Percentiles rank a stretch among this genome's conserved stretches.
These are phyloP conservation scores for Acronicta psi DNA, from an alignment of 2,888 invertebrate genomes.

Conservation along the genomic window DNA sequence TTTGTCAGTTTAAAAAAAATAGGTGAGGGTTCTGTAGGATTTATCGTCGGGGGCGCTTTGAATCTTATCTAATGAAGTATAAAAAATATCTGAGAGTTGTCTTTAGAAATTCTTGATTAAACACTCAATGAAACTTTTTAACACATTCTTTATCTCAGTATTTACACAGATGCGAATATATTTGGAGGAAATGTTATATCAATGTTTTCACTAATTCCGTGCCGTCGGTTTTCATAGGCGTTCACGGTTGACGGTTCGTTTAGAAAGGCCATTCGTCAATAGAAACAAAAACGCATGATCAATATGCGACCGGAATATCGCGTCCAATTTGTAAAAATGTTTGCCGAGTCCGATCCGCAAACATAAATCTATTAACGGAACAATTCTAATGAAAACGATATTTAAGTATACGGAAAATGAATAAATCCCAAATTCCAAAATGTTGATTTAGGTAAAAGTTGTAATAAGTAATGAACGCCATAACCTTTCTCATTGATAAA, in stretches of 20 bases:
- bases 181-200: neutral
- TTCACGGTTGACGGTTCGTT: conserved; percentile 14
- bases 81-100: conserved; percentile 13
- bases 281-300: conserved; percentile 32
- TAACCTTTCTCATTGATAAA: conserved; percentile 15
- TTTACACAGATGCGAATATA: conserved; percentile 6
- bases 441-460: conserved; percentile 15
- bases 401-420: conserved; percentile 11
- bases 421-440: conserved; percentile 15
- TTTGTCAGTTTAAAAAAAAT: conserved; percentile 27
- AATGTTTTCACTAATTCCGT: conserved; percentile 19
- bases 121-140: conserved; percentile 12
- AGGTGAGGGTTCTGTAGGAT: conserved; percentile 3
- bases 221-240: conserved; percentile 12
- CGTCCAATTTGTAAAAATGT: conserved; percentile 50
- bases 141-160: neutral
- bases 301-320: conserved; percentile 20
- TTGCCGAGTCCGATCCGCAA: conserved; percentile 28
- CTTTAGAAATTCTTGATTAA: conserved; percentile 4
- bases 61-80: conserved; percentile 25
- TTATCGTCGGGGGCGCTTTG: conserved; percentile 11
- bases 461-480: conserved; percentile 12
- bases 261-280: conserved; percentile 41
- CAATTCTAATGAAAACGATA: conserved; percentile 18
- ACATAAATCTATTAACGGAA: conserved; percentile 39